Base-by-base conservation (phyloP, 2,888 invertebrate species). In the Acleris holmiana region DNA sequence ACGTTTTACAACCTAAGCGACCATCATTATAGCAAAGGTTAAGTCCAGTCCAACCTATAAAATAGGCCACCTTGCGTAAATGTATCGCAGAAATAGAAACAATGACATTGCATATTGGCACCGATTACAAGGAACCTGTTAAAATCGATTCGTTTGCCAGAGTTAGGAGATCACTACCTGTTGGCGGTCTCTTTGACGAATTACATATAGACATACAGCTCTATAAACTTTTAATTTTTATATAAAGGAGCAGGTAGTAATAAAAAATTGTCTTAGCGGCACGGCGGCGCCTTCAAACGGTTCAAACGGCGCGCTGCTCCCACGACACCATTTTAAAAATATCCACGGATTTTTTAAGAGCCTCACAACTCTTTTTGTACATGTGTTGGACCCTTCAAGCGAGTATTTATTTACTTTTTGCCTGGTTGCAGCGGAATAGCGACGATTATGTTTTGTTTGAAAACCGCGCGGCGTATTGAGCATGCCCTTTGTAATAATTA, bases 271-370 rank as follows among this genome's bases (percentile, higher is more conserved):
- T 84, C 83, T 88, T 84, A 85, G 76, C 72, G 73, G 73, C 75
- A 75, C 76, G 76, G 68, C 69, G 91, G 89, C 86, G 69, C 71
- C 80, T 79, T 90, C 89, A 90, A 91, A 90, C 64, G 58, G 48
- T 54, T 64, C 64, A 64, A 59, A 73, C 76, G 54, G 65, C 75
- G 74, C 75, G 71, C 68, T 73, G 81, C 86, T 90, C 90, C 89
- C 91, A 91, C 89, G 89, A 86, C 86, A 84, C 74, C 82, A 79
- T 83, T 88, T 87, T 81, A 80, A 82, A 88, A 86, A 88, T 85
- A 86, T 86, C 80, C 80, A 82, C 78, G 77, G 75, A 71, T 80
- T 85, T 88, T 85, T 84, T 82, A 76, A 82, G 80, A 79, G 77
- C 73, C 70, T 66, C 63, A 68, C 67, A 68, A 68, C 70, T 65